Percentiles rank a stretch among this genome's conserved stretches.
Conservation (phyloP, 2,113 vertebrate species). For the Promerops cafer region DNA sequence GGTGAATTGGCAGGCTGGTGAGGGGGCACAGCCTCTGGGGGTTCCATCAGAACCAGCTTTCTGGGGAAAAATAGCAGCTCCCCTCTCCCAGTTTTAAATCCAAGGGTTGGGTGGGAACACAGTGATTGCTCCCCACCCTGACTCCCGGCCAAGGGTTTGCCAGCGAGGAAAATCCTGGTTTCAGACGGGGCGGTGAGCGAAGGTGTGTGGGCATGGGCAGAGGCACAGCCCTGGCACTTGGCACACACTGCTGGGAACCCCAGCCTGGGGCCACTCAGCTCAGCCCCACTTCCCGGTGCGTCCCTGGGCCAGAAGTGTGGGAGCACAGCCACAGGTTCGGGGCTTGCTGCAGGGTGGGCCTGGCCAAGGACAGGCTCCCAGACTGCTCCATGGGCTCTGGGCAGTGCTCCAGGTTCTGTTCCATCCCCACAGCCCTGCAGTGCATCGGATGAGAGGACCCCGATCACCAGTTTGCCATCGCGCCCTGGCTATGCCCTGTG, state of each 20-base stretch:
- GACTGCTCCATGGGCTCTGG: fast-evolving
- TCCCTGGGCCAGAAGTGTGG: neutral
- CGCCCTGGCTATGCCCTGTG: neutral
- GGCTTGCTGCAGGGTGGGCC: neutral
- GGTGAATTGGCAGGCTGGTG: neutral
- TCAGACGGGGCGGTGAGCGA: fast-evolving
- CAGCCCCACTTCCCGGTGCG: fast-evolving
- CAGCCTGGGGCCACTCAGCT: neutral
- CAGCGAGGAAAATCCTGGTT: neutral
- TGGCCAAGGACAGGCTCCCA: neutral
- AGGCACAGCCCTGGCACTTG: neutral
- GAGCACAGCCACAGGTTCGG: fast-evolving
- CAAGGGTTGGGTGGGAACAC: neutral
- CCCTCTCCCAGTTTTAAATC: neutral
- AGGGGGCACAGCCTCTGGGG: neutral
- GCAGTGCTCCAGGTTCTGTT: neutral
- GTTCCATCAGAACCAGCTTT: neutral
- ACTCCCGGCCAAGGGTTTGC: fast-evolving
- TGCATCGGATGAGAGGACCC: fast-evolving
- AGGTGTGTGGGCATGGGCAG: neutral
- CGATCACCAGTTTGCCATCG: neutral
- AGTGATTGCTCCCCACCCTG: neutral
- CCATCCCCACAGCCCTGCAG: neutral
- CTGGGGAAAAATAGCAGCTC: neutral
- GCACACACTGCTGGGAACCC: neutral